Percentiles rank a stretch among this genome's conserved stretches.
phyloP scores from a whole-genome alignment of 2,797 vertebrate species.

The Crypturellus tataupa region DNA sequence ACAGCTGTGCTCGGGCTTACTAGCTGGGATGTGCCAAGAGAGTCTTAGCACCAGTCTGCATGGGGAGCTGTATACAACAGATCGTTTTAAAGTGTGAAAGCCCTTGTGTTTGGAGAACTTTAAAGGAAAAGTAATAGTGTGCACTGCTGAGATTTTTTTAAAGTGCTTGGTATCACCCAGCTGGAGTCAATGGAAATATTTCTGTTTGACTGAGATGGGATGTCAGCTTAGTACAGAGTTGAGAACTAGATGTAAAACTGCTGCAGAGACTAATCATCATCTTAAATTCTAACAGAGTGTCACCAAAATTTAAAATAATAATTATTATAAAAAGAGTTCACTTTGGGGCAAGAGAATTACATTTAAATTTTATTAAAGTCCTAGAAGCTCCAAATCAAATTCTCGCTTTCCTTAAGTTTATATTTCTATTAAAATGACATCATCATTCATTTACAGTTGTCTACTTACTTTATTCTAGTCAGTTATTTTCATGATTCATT shows the following conservation, averaged over 20 bases:
- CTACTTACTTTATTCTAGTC: not conserved
- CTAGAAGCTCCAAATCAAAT: not conserved
- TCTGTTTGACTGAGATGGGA: not conserved
- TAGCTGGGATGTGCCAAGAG: not conserved
- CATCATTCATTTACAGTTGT: not conserved
- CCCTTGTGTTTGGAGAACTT: not conserved
- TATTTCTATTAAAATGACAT: not conserved
- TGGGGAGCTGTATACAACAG: rapidly evolving
- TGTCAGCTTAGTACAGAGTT: not conserved
- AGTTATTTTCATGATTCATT: not conserved
- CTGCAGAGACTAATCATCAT: rapidly evolving
- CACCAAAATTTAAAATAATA: not conserved
- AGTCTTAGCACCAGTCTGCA: not conserved
- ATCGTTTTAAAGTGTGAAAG: not conserved
- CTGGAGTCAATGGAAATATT: not conserved
- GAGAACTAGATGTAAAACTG: not conserved
- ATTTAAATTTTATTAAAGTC: not conserved
- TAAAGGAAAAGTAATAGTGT: not conserved
- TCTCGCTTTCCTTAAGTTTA: not conserved
- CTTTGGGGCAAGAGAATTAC: not conserved
- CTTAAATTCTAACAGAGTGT: not conserved
- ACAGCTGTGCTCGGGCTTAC: not conserved
- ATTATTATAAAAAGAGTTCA: not conserved
- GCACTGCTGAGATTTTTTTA: not conserved
- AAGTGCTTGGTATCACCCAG: not conserved